phyloP scores from a whole-genome alignment of 1,140 invertebrate genomes.

The Tetramorium parvispinum region DNA sequence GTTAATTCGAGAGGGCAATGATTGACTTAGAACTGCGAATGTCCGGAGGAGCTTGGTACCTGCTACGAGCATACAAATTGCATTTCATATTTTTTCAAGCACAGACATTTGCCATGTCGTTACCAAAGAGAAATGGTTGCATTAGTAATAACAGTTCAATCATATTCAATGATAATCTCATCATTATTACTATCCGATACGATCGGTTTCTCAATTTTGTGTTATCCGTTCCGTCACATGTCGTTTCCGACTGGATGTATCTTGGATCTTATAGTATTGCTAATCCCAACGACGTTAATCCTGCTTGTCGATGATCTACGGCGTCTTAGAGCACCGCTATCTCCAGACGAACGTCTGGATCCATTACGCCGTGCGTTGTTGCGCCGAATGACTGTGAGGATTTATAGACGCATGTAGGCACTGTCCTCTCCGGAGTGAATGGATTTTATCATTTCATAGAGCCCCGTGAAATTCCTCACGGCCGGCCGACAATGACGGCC shows the following conservation, averaged over 20 bases:
- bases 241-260: slow-evolving; percentile 5
- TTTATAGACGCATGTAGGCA: slow-evolving; percentile 56
- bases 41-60: background rate
- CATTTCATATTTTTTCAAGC: background rate
- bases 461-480: slow-evolving; percentile 41
- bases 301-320: slow-evolving; percentile 43
- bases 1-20: background rate
- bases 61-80: background rate
- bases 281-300: slow-evolving; percentile 49
- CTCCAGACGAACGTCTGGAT: slow-evolving; percentile 10
- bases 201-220: background rate
- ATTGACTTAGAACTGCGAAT: background rate
- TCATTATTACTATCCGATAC: background rate
- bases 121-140: background rate
- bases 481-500: slow-evolving; percentile 22
- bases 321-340: slow-evolving; percentile 40
- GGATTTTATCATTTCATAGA: slow-evolving; percentile 45
- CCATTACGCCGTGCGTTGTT: slow-evolving; percentile 61
- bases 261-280: slow-evolving; percentile 15
- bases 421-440: slow-evolving; percentile 44
- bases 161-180: slow-evolving; percentile 17
- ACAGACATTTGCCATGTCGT: background rate
- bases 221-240: background rate
- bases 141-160: slow-evolving; percentile 3
- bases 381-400: slow-evolving; percentile 61